Conservation (phyloP, 2,797 vertebrate species). For the Coccyzus lansbergi region DNA sequence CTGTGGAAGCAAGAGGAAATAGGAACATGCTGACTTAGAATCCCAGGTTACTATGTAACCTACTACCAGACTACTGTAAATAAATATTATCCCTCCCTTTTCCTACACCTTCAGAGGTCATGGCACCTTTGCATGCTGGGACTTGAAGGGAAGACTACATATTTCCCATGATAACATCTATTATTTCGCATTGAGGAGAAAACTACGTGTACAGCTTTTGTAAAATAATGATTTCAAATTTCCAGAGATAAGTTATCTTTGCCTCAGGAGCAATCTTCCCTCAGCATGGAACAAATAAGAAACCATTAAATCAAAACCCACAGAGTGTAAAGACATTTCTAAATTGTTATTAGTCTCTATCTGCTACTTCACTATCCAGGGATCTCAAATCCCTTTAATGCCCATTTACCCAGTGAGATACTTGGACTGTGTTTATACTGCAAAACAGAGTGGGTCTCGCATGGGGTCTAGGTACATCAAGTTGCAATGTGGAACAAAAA, state of each 20-base stretch:
- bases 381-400: not conserved
- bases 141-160: not conserved
- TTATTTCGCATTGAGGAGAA: not conserved
- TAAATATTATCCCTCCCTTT: not conserved
- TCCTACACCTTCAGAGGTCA: not conserved
- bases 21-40: not conserved
- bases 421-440: not conserved
- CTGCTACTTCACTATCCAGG: not conserved
- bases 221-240: not conserved
- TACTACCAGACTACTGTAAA: not conserved
- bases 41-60: not conserved
- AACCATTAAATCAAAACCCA: not conserved
- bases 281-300: constrained; percentile 4
- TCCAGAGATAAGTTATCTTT: not conserved
- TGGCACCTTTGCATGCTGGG: not conserved
- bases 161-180: not conserved
- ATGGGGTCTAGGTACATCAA: not conserved
- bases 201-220: not conserved
- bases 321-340: not conserved
- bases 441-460: not conserved
- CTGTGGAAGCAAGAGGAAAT: not conserved
- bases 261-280: not conserved
- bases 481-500: not conserved
- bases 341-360: not conserved
- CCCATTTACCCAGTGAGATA: not conserved